Base-by-base conservation (phyloP, 2,888 invertebrate genomes). In the Syrista parreyssii region DNA sequence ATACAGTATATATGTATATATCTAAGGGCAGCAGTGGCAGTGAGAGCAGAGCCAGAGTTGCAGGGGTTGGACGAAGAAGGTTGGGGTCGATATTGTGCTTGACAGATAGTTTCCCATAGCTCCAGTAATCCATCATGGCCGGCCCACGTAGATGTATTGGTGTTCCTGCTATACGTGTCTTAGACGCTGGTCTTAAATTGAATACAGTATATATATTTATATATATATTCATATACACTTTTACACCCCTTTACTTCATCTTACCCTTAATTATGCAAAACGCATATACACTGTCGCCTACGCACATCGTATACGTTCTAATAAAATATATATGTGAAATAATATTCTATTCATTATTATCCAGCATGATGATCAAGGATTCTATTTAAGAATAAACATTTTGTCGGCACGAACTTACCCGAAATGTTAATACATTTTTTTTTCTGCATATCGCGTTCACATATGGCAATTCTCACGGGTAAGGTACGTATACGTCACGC, bases 101-200 rank as follows among this genome's bases (percentile, higher is more conserved):
- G 91, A 91, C 91, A 90, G 91, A 90, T 90, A 91, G 91, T 91
- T 91, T 91, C 91, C 90, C 89, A 90, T 91, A 90, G 90, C 89
- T 90, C 86, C 85, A 83, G 88, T 86, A 90, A 91, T 91, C 88
- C 89, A 91, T 91, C 91, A 91, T 91, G 90, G 91, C 89, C 88
- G 89, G 88, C 88, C 87, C 86, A 86, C 85, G 88, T 84, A 90
- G 88, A 88, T 87, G 88, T 90, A 88, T 89, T 90, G 88, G 88
- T 89, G 91, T 90, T 89, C 90, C 88, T 86, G 84, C 86, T 85
- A 73, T 68, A 85, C 86, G 85, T 86, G 86, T 89, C 89, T 89
- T 89, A 86, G 85, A 87, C 81, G 83, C 81, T 84, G 85, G 83
- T 82, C 83, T 84, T 81, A 85, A 89, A 89, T 89, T 89, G 87